A percentile compares a stretch with the other conserved stretches of the same genome.
Conservation (phyloP, 2,888 invertebrate species). For the Volucella bombylans region DNA sequence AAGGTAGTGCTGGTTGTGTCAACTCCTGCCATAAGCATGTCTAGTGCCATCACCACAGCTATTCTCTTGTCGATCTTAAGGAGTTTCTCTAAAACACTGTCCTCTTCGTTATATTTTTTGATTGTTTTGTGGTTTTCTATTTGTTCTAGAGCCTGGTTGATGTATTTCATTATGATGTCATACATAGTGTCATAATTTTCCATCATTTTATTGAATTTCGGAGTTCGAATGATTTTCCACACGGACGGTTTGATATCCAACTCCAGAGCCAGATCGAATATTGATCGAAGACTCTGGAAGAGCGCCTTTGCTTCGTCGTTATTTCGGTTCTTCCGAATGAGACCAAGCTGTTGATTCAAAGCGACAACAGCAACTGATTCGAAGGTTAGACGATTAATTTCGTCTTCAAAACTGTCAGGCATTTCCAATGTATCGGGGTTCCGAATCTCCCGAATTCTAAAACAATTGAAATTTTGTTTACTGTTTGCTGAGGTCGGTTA, state of each 20-base stretch:
- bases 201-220: slow-evolving; percentile 73
- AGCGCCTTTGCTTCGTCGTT: slow-evolving; percentile 40
- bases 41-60: slow-evolving; percentile 86
- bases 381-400: slow-evolving; percentile 84
- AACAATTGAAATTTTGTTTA: too few species aligned
- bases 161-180: slow-evolving; percentile 78
- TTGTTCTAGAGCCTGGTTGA: slow-evolving; percentile 78
- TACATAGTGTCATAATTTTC: slow-evolving; percentile 75
- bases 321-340: slow-evolving; percentile 75
- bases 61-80: slow-evolving; percentile 84
- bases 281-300: slow-evolving; percentile 40
- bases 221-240: slow-evolving; percentile 74
- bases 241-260: slow-evolving; percentile 74
- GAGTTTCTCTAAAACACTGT: slow-evolving; percentile 85
- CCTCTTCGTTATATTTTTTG: slow-evolving; percentile 82
- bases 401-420: slow-evolving; percentile 83
- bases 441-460: slow-evolving; percentile 69
- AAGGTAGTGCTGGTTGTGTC: slow-evolving; percentile 85
- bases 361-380: slow-evolving; percentile 83
- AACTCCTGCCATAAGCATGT: slow-evolving; percentile 87
- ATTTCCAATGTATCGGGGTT: slow-evolving; percentile 79
- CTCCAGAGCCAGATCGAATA: slow-evolving; percentile 62
- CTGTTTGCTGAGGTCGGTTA: too few species aligned
- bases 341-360: slow-evolving; percentile 79
- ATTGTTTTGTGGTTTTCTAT: slow-evolving; percentile 68